Conservation (phyloP, 2,888 invertebrate species). For the Aporophyla nigra region DNA sequence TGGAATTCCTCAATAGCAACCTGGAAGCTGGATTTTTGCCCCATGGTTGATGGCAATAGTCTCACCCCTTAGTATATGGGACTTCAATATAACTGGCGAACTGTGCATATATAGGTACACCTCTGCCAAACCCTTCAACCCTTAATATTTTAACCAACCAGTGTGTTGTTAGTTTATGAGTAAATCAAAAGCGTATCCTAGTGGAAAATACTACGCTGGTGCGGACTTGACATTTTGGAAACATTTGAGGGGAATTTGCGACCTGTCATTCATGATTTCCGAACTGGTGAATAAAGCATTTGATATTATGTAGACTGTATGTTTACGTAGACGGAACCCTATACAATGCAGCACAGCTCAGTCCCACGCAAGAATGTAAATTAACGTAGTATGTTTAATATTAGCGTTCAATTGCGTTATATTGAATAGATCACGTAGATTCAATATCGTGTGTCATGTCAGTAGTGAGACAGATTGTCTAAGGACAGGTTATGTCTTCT, state of each 20-base stretch:
- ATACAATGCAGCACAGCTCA: not conserved
- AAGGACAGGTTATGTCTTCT: constrained; percentile 15
- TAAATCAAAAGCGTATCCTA: not conserved
- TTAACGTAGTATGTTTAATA: constrained; percentile 35
- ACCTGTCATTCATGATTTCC: not conserved
- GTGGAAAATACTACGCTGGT: not conserved
- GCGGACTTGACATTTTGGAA: not conserved
- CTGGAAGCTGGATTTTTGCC: too few species aligned
- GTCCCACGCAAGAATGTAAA: constrained; percentile 41
- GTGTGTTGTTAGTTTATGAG: too few species aligned
- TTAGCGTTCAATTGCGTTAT: constrained; percentile 41
- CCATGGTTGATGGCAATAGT: too few species aligned
- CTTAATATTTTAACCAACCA: too few species aligned
- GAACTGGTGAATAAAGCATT: not conserved
- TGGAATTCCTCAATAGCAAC: too few species aligned
- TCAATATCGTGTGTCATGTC: constrained; percentile 28
- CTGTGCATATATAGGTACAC: too few species aligned
- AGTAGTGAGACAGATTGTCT: constrained; percentile 21
- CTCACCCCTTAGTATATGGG: too few species aligned
- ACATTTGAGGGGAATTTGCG: not conserved
- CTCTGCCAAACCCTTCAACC: too few species aligned
- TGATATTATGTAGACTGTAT: not conserved
- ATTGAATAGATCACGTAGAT: constrained; percentile 47
- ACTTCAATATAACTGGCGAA: too few species aligned
- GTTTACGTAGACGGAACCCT: constrained; percentile 21